Base-by-base conservation (phyloP, 64 coral and sea anemone genomes). In the Stichodactyla mertensii region DNA sequence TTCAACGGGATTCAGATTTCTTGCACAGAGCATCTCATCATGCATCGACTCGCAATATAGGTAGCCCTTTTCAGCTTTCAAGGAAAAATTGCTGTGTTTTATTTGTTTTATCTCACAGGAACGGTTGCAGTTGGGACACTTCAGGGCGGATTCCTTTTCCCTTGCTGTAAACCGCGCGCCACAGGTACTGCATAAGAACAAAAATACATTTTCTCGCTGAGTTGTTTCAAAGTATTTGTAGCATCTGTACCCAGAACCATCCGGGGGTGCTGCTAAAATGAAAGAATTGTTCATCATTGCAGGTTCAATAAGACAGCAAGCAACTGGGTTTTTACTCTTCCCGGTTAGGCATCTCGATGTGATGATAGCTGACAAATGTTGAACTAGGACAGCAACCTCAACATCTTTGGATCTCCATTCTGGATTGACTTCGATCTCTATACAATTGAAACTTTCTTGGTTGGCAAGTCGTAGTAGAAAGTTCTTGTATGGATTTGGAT, bases 381-480 rank as follows among this genome's bases (percentile, higher is more conserved):
- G 88, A 53, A 93, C 67, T 54, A 97, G 60, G 6, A 82, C 64
- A 23, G 95, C 92, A 71, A 80, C 88, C 24, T 97, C 92, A 18
- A 97, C 91, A 67, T 85, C 86, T 16, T 57, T 79, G 51, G 95
- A 55, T 24, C 71, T 85, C 11, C 74, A 91, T 77, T 97, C 92
- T 5, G 89, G 77, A 14, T 86, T 88, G 58, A 97, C 69, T 56
- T 91, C 87, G 51, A 97, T 71, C 14, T 82, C 23, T 28, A 20
- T 45, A 7, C 26, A 71, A n/a, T 57, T 70, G 52, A 93, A 93
- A 91, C 89, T 88, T 78, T 93, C 79, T 77, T 9, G 74, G 20
- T 87, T 88, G 9, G 82, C 67, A 11, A 89, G 82, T 64, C 89
- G 71, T 10, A 5, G 18, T 16, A 97, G 70, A 79, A 97, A 85